Conservation (phyloP, 2,888 invertebrate species). For the Mechanitis messenoides region DNA sequence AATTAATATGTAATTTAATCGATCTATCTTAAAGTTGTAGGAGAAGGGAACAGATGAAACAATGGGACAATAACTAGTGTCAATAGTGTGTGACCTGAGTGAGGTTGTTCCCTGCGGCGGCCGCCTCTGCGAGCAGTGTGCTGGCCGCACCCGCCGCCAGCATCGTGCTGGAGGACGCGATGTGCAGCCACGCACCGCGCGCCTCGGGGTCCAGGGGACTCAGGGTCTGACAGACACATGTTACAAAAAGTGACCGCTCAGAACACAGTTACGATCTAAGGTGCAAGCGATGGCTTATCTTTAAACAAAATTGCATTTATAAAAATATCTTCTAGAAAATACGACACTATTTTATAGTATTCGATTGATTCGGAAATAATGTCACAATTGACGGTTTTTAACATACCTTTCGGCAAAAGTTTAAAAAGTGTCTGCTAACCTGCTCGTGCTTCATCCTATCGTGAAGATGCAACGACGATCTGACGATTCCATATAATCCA, state of each 20-base stretch:
- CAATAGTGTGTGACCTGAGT: constrained; percentile 50
- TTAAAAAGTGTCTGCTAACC: constrained; percentile 40
- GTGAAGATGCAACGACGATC: constrained; percentile 65
- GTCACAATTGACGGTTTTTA: too few species aligned
- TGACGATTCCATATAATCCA: constrained; percentile 70
- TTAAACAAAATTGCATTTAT: too few species aligned
- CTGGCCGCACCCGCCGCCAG: constrained; percentile 74
- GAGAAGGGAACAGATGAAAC: too few species aligned
- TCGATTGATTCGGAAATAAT: too few species aligned
- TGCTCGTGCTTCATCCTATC: constrained; percentile 72
- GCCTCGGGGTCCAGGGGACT: constrained; percentile 74
- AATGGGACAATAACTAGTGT: too few species aligned
- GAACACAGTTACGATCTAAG: background rate
- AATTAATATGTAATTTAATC: too few species aligned
- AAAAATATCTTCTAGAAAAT: too few species aligned
- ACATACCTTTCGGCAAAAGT: background rate
- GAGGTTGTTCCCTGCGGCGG: constrained; percentile 66
- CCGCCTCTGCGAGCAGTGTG: constrained; percentile 61
- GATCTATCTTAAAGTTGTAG: too few species aligned
- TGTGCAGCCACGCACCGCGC: constrained; percentile 77
- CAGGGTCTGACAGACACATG: constrained; percentile 47
- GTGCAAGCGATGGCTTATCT: too few species aligned
- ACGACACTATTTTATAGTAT: too few species aligned
- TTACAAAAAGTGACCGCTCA: background rate
- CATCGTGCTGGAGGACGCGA: constrained; percentile 74